phyloP scores from a whole-genome alignment of 2,888 invertebrate genomes.

The Drosophila hawaiiensis region DNA sequence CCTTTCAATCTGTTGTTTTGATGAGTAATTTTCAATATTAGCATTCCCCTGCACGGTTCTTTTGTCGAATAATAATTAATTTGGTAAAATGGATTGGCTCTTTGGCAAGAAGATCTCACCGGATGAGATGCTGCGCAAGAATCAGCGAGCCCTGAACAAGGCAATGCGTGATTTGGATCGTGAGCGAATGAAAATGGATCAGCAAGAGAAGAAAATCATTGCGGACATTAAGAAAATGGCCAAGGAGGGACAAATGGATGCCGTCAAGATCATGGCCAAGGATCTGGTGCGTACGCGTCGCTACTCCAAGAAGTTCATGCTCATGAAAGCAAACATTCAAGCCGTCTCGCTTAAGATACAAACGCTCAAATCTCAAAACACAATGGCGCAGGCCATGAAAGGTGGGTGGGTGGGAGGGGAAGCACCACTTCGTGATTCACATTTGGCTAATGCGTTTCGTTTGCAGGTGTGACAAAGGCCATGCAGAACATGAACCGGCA shows the following conservation, averaged over 20 bases:
- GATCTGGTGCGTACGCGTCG: constrained; percentile 98
- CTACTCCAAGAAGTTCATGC: constrained; percentile 98
- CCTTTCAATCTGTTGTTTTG: constrained; percentile 42
- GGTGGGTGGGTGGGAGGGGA: constrained; percentile 83
- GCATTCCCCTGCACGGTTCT: constrained; percentile 31
- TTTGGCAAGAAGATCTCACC: constrained; percentile 98
- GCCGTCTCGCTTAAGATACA: constrained; percentile 98
- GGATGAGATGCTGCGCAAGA: constrained; percentile 99
- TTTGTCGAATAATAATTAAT: constrained; percentile 34
- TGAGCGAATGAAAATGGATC: constrained; percentile 97
- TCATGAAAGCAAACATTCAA: constrained; percentile 99
- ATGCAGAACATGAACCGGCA: constrained; percentile 99
- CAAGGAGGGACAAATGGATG: constrained; percentile 99
- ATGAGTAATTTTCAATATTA: constrained; percentile 56
- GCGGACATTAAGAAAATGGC: constrained; percentile 99
- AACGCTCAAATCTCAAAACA: constrained; percentile 98
- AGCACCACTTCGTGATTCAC: constrained; percentile 11
- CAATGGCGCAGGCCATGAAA: constrained; percentile 99
- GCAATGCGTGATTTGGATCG: constrained; percentile 99
- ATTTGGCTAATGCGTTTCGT: not conserved
- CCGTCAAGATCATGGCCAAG: constrained; percentile 99
- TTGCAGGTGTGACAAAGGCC: constrained; percentile 94
- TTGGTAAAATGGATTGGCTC: constrained; percentile 93
- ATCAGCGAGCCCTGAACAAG: constrained; percentile 98
- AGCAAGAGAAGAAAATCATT: constrained; percentile 99